phyloP scores from a whole-genome alignment of 2,113 vertebrate species.

The Cromileptes altivelis region DNA sequence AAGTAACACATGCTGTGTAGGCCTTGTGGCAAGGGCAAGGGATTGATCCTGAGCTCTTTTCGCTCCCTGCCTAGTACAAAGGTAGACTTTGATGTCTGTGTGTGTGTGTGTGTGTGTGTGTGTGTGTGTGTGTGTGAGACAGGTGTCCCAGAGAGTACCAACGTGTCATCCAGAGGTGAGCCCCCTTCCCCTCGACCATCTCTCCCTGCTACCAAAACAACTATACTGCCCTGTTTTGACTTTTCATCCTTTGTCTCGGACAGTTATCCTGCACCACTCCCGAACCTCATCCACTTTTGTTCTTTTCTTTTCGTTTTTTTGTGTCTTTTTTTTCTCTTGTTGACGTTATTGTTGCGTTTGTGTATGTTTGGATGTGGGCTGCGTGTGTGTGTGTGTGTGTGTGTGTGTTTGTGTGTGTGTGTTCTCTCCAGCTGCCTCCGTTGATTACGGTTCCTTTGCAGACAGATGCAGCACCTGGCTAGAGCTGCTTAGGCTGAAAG shows the following conservation, averaged over 20 bases:
- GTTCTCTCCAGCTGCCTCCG: conserved; percentile 93
- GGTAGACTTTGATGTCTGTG: conserved; percentile 78
- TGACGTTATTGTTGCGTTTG: conserved; percentile 36
- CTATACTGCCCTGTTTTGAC: conserved; percentile 81
- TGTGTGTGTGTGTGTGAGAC: conserved; percentile 70
- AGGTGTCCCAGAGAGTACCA: conserved; percentile 89
- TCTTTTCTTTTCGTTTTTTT: conserved; percentile 77
- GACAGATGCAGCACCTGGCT: conserved; percentile 99
- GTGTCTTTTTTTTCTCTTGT: conserved; percentile 72
- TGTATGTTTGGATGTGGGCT: conserved; percentile 54
- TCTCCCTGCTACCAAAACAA: conserved; percentile 65
- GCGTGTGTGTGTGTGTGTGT: conserved; percentile 47
- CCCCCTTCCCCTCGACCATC: conserved; percentile 42
- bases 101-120: conserved; percentile 69
- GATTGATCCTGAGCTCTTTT: not conserved
- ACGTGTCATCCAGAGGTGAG: conserved; percentile 92
- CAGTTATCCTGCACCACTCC: conserved; percentile 86
- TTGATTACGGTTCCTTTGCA: conserved; percentile 99
- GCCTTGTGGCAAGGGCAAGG: not conserved
- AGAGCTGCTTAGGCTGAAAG: conserved; percentile 99
- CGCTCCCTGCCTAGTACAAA: conserved; percentile 51
- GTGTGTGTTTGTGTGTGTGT: conserved; percentile 54
- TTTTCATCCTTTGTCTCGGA: conserved; percentile 83
- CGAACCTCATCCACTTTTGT: conserved; percentile 91
- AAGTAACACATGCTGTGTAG: not conserved